phyloP scores from a whole-genome alignment of 2,113 vertebrate species.

The human (Homo sapiens) region DNA sequence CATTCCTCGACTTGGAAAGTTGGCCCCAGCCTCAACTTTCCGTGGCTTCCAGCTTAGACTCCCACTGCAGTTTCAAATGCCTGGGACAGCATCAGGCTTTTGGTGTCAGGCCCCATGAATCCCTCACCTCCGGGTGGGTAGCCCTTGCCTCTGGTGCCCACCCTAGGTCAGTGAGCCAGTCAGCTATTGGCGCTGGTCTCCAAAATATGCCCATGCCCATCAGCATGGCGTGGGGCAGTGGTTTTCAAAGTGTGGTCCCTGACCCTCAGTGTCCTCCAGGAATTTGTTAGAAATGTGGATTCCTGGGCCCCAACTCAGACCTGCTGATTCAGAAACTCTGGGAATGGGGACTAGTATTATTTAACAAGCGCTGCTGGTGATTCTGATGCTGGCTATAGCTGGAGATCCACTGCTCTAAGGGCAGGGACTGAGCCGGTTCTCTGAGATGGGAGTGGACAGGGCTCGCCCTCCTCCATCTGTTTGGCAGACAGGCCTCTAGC shows the following conservation, averaged over 20 bases:
- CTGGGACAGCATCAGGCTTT: neutral
- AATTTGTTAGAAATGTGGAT: neutral
- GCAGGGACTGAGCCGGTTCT: neutral
- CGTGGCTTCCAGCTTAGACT: neutral
- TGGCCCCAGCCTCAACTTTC: neutral
- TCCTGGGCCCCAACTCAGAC: neutral
- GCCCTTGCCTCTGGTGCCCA: neutral
- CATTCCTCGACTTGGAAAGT: too few relatives aligned
- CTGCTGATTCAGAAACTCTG: neutral
- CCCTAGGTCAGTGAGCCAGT: neutral
- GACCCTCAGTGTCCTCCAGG: neutral
- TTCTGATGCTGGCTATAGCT: neutral
- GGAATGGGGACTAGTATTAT: neutral
- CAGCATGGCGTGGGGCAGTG: too few relatives aligned
- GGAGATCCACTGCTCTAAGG: neutral
- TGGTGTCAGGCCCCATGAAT: neutral
- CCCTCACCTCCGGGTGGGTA: neutral
- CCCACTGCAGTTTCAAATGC: neutral
- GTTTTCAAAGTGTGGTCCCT: neutral
- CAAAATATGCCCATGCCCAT: neutral
- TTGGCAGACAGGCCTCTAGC: neutral
- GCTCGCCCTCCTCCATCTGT: neutral
- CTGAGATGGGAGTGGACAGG: neutral
- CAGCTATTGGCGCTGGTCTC: neutral
- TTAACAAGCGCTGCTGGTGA: neutral